Percentiles rank a stretch among this genome's conserved stretches.
These are phyloP conservation scores for Tinamus guttatus DNA, from an alignment of 2,113 vertebrate species.

Conservation along the genomic window DNA sequence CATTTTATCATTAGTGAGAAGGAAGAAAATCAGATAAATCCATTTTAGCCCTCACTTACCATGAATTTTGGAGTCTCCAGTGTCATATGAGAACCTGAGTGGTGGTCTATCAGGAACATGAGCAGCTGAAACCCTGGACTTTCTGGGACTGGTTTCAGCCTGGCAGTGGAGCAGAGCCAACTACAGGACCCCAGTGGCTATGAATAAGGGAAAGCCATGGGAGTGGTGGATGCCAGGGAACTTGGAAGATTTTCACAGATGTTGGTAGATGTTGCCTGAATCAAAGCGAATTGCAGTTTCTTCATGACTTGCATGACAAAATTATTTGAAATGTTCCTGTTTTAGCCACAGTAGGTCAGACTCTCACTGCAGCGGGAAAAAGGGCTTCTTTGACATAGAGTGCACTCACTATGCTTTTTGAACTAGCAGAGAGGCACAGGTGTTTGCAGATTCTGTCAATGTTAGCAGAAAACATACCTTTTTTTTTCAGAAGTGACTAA, in stretches of 20 bases:
- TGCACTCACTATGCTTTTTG: neutral
- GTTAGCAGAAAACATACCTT: no score
- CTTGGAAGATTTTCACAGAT: neutral
- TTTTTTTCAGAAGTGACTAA: neutral
- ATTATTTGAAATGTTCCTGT: neutral
- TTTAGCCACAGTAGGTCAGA: neutral
- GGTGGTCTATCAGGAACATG: neutral
- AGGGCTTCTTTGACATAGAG: neutral
- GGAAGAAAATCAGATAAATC: neutral
- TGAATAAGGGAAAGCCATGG: neutral
- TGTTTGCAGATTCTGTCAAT: neutral
- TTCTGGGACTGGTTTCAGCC: neutral
- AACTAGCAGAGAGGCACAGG: neutral
- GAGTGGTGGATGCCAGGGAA: neutral
- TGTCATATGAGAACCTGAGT: neutral
- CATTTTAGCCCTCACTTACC: neutral
- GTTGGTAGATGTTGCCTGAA: neutral
- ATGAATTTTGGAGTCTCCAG: neutral
- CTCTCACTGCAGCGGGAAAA: neutral
- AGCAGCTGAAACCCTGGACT: neutral
- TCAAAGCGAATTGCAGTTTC: neutral
- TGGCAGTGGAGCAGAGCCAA: neutral
- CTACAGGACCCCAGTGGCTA: neutral
- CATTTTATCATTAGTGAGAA: neutral
- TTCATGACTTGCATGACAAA: neutral